phyloP scores from a whole-genome alignment of 2,797 vertebrate species.

The Gallinago stenura region DNA sequence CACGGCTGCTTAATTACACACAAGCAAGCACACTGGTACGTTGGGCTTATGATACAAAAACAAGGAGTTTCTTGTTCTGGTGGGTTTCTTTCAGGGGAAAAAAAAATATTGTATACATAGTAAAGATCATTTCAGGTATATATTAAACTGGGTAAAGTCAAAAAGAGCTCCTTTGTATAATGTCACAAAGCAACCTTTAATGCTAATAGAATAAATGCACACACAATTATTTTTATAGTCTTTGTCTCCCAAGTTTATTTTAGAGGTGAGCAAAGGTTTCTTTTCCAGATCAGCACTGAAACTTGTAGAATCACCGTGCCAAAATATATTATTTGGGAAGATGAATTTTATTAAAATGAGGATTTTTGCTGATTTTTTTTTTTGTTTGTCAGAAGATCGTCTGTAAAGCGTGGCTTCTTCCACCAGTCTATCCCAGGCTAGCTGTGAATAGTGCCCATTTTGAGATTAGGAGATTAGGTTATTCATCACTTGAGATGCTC shows the following conservation, averaged over 20 bases:
- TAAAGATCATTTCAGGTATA: constrained; percentile 73
- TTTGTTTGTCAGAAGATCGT: constrained; percentile 35
- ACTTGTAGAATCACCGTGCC: background rate
- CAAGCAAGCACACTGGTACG: constrained; percentile 53
- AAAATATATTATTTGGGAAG: background rate
- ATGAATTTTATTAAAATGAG: background rate
- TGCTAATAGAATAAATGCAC: constrained; percentile 52
- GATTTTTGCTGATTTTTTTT: background rate
- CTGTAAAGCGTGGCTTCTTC: constrained; percentile 69
- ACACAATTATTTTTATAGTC: constrained; percentile 65
- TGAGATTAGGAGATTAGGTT: constrained; percentile 99
- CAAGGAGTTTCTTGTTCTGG: constrained; percentile 65
- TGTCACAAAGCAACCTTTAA: constrained; percentile 66
- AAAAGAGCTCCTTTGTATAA: constrained; percentile 73
- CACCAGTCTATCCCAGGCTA: constrained; percentile 78
- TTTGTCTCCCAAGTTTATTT: constrained; percentile 77
- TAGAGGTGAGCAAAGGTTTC: constrained; percentile 46
- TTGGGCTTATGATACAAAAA: constrained; percentile 51
- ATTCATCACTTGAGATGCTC: constrained; percentile 94
- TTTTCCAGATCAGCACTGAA: constrained; percentile 50
- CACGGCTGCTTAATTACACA: constrained; percentile 75
- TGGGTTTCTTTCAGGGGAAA: background rate
- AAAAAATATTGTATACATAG: background rate
- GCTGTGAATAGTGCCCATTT: constrained; percentile 87
- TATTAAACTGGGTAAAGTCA: constrained; percentile 64